Conservation (phyloP, 1,140 invertebrate species). For the Tetragonula clypearis region DNA sequence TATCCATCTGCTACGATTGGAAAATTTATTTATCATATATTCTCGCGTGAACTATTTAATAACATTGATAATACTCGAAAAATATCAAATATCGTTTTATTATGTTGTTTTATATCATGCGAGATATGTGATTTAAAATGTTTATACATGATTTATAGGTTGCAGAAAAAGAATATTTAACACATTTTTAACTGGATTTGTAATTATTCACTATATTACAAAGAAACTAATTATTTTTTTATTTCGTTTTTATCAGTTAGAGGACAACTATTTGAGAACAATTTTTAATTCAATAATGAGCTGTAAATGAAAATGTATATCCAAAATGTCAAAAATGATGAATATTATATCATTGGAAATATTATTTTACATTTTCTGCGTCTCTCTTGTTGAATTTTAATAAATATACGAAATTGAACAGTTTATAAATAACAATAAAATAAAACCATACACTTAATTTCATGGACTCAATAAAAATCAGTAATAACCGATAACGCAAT, state of each 20-base stretch:
- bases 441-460: not conserved
- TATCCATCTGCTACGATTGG: constrained; percentile 20
- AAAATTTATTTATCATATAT: not conserved
- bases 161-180: too few species aligned
- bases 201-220: too few species aligned
- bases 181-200: too few species aligned
- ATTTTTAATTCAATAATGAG: too few species aligned
- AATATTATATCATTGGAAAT: not conserved
- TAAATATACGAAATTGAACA: not conserved
- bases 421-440: not conserved
- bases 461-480: not conserved
- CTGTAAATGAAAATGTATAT: too few species aligned
- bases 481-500: not conserved
- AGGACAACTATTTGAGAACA: not conserved
- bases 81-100: not conserved
- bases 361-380: not conserved
- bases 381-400: not conserved
- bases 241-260: not conserved
- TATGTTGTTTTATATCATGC: not conserved
- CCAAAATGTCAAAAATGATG: too few species aligned
- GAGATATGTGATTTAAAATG: not conserved
- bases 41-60: not conserved
- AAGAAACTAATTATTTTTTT: not conserved
- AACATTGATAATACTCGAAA: not conserved
- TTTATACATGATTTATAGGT: not conserved